These are phyloP conservation scores for Pomatorhinus ruficollis DNA, from an alignment of 2,113 vertebrate genomes.

Conservation along the genomic window DNA sequence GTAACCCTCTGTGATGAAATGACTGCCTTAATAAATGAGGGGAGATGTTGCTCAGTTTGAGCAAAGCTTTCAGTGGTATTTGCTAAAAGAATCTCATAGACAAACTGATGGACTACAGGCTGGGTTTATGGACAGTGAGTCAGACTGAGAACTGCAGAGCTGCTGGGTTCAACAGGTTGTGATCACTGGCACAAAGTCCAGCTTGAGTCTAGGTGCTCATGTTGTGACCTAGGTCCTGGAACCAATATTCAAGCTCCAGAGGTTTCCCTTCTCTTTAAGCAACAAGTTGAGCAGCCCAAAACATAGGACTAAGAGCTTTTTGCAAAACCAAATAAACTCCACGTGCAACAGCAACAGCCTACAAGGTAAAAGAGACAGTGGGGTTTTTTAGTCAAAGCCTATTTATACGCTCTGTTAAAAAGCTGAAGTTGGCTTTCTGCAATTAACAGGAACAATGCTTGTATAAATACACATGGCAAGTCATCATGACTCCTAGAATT, in stretches of 20 bases:
- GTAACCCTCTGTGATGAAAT: background rate
- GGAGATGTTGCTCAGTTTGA: background rate
- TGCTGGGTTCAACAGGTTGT: background rate
- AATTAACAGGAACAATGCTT: background rate
- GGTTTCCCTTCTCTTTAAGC: background rate
- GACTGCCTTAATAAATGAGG: background rate
- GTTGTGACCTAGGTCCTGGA: background rate
- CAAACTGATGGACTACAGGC: background rate
- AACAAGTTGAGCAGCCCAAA: background rate
- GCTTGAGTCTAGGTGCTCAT: background rate
- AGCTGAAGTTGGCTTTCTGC: background rate
- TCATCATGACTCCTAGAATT: background rate
- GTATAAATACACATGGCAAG: background rate
- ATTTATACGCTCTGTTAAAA: background rate
- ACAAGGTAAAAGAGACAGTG: background rate
- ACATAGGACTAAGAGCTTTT: background rate
- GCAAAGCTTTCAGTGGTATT: background rate
- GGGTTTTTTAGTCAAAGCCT: background rate
- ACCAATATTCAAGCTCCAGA: background rate
- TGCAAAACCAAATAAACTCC: background rate
- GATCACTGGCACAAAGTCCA: background rate
- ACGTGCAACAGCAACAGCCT: background rate
- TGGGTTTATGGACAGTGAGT: background rate
- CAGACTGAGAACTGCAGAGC: fast-evolving
- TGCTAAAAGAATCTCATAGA: background rate